These are phyloP conservation scores for Pollenia amentaria DNA, from an alignment of 2,888 invertebrate species.

Conservation along the genomic window DNA sequence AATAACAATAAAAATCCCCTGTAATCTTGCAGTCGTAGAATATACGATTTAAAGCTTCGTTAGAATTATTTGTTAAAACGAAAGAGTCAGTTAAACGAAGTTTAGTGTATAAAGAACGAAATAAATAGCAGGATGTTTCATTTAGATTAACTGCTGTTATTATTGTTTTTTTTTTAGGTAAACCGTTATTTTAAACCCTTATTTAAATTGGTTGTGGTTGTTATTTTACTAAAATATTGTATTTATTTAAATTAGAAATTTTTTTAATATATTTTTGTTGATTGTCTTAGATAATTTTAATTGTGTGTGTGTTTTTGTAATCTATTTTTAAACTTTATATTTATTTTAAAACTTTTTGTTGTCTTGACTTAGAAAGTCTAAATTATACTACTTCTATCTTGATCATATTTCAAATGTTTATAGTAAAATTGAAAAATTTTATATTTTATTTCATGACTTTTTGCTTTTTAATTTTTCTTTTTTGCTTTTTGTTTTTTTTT, in stretches of 20 bases:
- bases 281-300: neutral
- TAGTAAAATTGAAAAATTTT: neutral
- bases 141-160: slow-evolving; percentile 1
- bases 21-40: neutral
- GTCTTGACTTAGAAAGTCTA: slow-evolving; percentile 41
- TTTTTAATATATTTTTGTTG: neutral
- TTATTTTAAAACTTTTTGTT: slow-evolving; percentile 26
- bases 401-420: slow-evolving; percentile 48
- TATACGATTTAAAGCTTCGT: neutral
- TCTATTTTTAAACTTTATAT: slow-evolving; percentile 4
- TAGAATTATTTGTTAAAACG: too few species aligned
- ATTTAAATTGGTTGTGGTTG: slow-evolving; percentile 9
- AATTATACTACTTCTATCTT: slow-evolving; percentile 52
- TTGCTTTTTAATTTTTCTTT: slow-evolving; percentile 3
- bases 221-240: neutral
- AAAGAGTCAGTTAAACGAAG: neutral
- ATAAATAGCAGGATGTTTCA: slow-evolving; percentile 11
- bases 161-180: slow-evolving; percentile 19
- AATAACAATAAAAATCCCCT: too few species aligned
- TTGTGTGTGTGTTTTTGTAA: neutral
- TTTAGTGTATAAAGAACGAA: neutral
- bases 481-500: slow-evolving; percentile 20
- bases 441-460: neutral
- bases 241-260: neutral
- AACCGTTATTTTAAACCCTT: neutral